Evolutionary conservation across 64 coral and sea anemone genomes (phyloP).

Genomic region (Stylophora pistillata): DNA sequence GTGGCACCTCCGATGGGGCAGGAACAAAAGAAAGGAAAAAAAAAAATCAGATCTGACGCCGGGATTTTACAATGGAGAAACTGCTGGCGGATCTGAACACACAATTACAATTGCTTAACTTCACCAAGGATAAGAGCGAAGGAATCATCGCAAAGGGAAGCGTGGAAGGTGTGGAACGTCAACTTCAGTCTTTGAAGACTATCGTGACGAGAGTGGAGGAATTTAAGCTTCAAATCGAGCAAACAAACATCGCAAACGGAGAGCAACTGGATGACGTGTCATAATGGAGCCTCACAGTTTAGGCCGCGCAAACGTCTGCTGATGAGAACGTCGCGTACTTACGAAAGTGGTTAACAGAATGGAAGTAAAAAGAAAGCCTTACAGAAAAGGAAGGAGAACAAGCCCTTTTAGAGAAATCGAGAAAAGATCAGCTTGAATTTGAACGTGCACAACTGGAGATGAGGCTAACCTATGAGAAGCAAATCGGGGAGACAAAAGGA

Average conservation of each 20-base stretch:
- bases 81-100: background rate
- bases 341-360: too few relatives aligned
- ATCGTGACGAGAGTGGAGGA: constrained; percentile 26
- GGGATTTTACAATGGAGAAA: background rate
- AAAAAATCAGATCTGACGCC: background rate
- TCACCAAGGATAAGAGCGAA: too few relatives aligned
- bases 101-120: constrained; percentile 23
- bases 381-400: background rate
- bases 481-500: constrained; percentile 8
- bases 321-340: too few relatives aligned
- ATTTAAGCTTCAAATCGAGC: too few relatives aligned
- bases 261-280: background rate
- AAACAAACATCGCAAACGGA: too few relatives aligned
- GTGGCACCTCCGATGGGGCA: too few relatives aligned
- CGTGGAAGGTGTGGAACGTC: constrained; percentile 14
- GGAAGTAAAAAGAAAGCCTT: too few relatives aligned
- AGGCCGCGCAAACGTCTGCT: constrained; percentile 12
- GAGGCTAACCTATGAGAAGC: too few relatives aligned
- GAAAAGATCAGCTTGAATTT: constrained; percentile 7
- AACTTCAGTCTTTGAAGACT: background rate
- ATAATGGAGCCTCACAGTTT: constrained; percentile 31
- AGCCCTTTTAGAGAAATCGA: too few relatives aligned
- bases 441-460: constrained; percentile 4
- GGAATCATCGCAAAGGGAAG: too few relatives aligned
- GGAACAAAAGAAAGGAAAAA: background rate